phyloP scores from a whole-genome alignment of 2,888 invertebrate species.

The Catocala sponsa region DNA sequence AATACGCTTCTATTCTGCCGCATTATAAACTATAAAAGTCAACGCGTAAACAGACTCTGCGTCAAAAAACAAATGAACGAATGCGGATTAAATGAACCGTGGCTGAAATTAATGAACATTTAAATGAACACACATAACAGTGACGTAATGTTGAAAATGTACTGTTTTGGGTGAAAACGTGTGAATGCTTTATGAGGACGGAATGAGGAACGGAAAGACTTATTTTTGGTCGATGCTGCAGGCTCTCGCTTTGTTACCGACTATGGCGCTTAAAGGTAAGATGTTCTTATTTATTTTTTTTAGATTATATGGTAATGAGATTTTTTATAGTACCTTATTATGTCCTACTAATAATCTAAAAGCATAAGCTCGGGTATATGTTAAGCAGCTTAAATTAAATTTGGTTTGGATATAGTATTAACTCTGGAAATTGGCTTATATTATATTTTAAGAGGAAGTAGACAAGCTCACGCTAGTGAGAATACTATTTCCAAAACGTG shows the following conservation, averaged over 20 bases:
- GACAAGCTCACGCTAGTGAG: no score
- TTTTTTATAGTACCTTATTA: no score
- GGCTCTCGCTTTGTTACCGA: constrained; percentile 77
- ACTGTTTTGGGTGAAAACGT: constrained; percentile 66
- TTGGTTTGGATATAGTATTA: no score
- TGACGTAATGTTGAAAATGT: constrained; percentile 59
- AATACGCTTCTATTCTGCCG: not conserved
- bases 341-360: no score
- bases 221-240: constrained; percentile 83
- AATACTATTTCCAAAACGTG: no score
- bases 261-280: constrained; percentile 83
- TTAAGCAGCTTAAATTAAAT: no score
- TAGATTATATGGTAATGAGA: not conserved
- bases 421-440: no score
- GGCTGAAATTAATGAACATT: constrained; percentile 52
- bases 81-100: constrained; percentile 41
- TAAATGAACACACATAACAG: constrained; percentile 41
- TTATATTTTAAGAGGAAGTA: no score
- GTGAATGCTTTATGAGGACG: constrained; percentile 63
- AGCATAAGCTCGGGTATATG: no score
- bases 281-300: not conserved
- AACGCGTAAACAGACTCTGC: not conserved
- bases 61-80: constrained; percentile 22
- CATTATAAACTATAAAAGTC: constrained; percentile 4
- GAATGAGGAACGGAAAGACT: constrained; percentile 79